Conservation (phyloP, 92 coral and sea anemone genomes). For the Desmophyllum pertusum region DNA sequence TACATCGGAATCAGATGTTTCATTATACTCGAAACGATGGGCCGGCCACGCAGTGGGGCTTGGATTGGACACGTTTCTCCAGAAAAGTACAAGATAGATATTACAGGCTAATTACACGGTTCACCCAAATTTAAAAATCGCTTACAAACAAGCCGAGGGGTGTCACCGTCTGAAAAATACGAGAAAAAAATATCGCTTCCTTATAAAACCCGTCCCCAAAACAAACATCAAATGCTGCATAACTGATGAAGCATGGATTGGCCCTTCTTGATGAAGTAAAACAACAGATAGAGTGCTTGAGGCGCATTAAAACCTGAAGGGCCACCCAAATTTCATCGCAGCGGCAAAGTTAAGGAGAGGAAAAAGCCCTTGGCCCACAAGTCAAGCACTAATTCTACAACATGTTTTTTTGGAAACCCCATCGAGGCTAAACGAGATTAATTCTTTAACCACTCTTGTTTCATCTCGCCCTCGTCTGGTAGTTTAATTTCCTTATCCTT, state of each 20-base stretch:
- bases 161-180: constrained; percentile 58
- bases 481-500: no score
- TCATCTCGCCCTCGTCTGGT: no score
- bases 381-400: constrained; percentile 69
- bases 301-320: constrained; percentile 53
- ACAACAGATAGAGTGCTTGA: constrained; percentile 38
- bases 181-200: constrained; percentile 60
- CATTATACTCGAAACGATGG: constrained; percentile 69
- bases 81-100: constrained; percentile 73
- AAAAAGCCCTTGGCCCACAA: constrained; percentile 73
- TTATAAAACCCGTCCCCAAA: constrained; percentile 76
- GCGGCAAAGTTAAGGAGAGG: no score
- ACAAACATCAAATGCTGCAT: constrained; percentile 57
- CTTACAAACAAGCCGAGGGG: constrained; percentile 49
- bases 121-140: constrained; percentile 63
- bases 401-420: constrained; percentile 53
- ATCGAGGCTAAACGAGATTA: no score
- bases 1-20: constrained; percentile 24
- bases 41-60: constrained; percentile 66
- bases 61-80: constrained; percentile 74
- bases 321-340: constrained; percentile 77
- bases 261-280: constrained; percentile 58
- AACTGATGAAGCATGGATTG: constrained; percentile 68
- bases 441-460: no score
- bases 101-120: no score